These are phyloP conservation scores for Falco concolor DNA, from an alignment of 2,797 vertebrate species.

Conservation along the genomic window DNA sequence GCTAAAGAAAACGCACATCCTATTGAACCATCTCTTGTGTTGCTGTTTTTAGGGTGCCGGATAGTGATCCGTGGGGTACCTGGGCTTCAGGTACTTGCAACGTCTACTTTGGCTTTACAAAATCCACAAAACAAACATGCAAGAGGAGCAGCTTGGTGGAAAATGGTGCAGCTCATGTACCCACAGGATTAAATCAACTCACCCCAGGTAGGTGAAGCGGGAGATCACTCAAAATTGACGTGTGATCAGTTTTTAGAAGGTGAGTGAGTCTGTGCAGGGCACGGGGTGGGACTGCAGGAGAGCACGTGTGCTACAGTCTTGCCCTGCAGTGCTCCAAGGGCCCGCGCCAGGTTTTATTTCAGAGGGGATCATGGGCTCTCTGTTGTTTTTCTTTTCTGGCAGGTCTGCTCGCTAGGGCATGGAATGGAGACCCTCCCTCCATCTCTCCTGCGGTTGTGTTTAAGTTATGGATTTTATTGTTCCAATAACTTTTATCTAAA, in stretches of 20 bases:
- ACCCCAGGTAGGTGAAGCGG: not conserved
- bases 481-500: conserved; percentile 36
- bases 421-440: not conserved
- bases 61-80: not conserved
- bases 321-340: not conserved
- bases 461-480: conserved; percentile 24
- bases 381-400: not conserved
- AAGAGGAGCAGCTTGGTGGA: not conserved
- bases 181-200: not conserved
- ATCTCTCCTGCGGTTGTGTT: not conserved
- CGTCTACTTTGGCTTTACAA: not conserved
- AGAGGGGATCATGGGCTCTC: not conserved
- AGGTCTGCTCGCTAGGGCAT: not conserved
- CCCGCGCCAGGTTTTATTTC: not conserved
- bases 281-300: not conserved
- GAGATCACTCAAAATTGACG: not conserved
- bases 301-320: not conserved
- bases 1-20: not conserved
- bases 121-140: not conserved
- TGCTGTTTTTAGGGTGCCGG: not conserved
- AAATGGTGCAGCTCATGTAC: fast-evolving
- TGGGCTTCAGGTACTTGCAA: not conserved
- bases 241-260: not conserved
- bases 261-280: not conserved
- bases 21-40: not conserved